Conservation (phyloP, 2,888 invertebrate species). For the Malthinus flaveolus region DNA sequence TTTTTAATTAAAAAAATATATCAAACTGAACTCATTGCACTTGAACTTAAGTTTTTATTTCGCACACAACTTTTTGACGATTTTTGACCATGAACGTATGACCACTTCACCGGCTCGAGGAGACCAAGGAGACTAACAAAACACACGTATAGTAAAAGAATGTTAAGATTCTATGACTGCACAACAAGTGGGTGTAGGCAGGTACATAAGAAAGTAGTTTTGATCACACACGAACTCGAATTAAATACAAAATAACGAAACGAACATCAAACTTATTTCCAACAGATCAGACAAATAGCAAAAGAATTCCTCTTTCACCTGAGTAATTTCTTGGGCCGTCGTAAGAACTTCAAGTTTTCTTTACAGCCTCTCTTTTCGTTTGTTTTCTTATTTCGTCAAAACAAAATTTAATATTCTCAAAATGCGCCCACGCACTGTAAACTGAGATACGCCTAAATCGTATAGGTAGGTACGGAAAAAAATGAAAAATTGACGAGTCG, state of each 20-base stretch:
- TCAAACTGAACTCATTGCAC: too few relatives aligned
- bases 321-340: neutral
- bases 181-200: constrained; percentile 39
- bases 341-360: constrained; percentile 1
- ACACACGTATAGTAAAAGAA: constrained; percentile 20
- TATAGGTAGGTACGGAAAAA: too few relatives aligned
- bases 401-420: neutral
- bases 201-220: constrained; percentile 38
- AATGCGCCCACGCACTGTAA: too few relatives aligned
- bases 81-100: constrained; percentile 31
- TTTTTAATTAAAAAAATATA: too few relatives aligned
- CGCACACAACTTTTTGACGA: neutral
- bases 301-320: constrained; percentile 42
- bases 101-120: constrained; percentile 31
- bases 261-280: constrained; percentile 43
- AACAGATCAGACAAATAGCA: constrained; percentile 43
- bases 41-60: neutral
- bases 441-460: too few relatives aligned
- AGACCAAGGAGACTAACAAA: constrained; percentile 25
- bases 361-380: neutral
- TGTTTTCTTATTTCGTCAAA: neutral
- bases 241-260: constrained; percentile 3
- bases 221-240: constrained; percentile 14
- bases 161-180: constrained; percentile 33
- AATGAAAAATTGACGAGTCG: neutral